Percentiles rank a stretch among this genome's conserved stretches.
Conservation (phyloP, 2,888 invertebrate species). For the Pyrocoelia pectoralis region DNA sequence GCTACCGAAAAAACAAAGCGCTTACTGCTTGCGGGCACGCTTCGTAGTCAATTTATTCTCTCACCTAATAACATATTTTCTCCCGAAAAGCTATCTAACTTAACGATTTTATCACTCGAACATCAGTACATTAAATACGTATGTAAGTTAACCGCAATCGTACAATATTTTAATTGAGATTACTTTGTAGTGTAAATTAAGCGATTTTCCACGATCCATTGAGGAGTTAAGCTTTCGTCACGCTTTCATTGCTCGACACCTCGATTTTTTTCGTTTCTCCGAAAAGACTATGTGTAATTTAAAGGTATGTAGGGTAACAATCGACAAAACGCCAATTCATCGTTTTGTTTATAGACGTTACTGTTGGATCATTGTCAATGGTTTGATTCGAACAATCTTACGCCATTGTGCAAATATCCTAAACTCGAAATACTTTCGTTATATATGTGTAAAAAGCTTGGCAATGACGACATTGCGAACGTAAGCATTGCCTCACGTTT, state of each 20-base stretch:
- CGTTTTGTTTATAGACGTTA: conserved; percentile 63
- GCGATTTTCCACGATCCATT: conserved; percentile 70
- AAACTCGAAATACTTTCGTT: conserved; percentile 69
- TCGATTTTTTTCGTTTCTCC: conserved; percentile 48
- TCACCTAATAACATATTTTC: conserved; percentile 16
- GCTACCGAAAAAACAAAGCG: conserved; percentile 46
- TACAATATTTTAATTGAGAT: conserved; percentile 34
- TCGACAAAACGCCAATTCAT: too few species aligned
- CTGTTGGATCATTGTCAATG: conserved; percentile 77
- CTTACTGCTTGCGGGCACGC: conserved; percentile 30
- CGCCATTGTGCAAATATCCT: conserved; percentile 76
- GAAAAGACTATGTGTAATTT: conserved; percentile 32
- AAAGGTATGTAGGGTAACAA: conserved; percentile 36
- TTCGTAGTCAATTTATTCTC: conserved; percentile 26
- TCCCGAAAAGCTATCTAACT: conserved; percentile 36
- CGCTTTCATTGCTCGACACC: conserved; percentile 46
- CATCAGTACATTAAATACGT: conserved; percentile 49
- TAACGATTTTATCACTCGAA: conserved; percentile 54
- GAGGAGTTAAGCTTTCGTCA: conserved; percentile 68
- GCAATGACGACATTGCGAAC: conserved; percentile 71
- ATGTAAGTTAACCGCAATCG: conserved; percentile 33
- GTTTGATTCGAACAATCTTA: conserved; percentile 76
- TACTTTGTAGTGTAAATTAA: conserved; percentile 65
- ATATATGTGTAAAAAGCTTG: conserved; percentile 70
- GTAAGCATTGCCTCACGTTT: conserved; percentile 77